phyloP scores from a whole-genome alignment of 2,113 vertebrate genomes.

The Alectura lathami region DNA sequence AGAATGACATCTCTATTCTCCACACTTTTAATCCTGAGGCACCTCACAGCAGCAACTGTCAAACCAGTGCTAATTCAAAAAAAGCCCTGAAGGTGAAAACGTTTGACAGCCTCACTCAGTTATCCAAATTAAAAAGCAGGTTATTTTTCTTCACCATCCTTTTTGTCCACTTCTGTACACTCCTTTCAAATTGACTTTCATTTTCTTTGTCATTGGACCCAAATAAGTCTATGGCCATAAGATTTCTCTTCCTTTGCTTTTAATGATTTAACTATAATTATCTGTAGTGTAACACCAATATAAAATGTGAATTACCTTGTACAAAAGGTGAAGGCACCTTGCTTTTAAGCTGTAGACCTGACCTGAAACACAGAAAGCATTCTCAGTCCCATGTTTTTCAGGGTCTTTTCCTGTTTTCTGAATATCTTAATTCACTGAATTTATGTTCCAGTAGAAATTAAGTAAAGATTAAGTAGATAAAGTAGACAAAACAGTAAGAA shows the following conservation, averaged over 20 bases:
- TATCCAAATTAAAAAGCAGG: conserved; percentile 53
- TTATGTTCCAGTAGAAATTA: not conserved
- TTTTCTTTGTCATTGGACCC: not conserved
- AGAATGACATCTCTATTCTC: conserved; percentile 66
- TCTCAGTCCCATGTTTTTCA: not conserved
- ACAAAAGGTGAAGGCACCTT: not conserved
- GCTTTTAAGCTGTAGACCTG: not conserved
- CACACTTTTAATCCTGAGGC: conserved; percentile 69
- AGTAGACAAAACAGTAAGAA: too few relatives aligned
- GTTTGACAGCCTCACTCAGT: conserved; percentile 32
- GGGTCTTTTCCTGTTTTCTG: not conserved
- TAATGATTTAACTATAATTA: not conserved
- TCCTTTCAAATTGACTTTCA: not conserved
- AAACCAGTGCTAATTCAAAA: conserved; percentile 66
- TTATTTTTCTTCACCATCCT: conserved; percentile 13
- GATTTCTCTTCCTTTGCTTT: not conserved
- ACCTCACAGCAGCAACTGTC: conserved; percentile 67
- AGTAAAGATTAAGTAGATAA: not conserved
- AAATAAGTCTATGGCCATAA: not conserved
- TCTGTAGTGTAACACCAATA: not conserved
- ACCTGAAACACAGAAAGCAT: not conserved
- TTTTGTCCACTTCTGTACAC: not conserved
- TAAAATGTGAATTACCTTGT: not conserved
- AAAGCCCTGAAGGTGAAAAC: conserved; percentile 52
- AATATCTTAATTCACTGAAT: not conserved